phyloP scores from a whole-genome alignment of 2,888 invertebrate genomes.

The Trilocha varians region DNA sequence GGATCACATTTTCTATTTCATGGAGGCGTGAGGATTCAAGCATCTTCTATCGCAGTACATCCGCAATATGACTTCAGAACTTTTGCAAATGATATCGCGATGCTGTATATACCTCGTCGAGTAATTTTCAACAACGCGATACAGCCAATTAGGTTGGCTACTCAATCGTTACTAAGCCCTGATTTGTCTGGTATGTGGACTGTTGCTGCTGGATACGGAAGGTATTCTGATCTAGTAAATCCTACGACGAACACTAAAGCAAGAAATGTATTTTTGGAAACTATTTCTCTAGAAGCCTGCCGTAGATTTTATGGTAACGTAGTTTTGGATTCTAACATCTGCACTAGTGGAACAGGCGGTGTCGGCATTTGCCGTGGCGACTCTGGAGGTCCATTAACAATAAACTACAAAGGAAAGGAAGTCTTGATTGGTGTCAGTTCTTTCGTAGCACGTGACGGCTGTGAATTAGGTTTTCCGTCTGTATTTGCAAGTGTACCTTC shows the following conservation, averaged over 20 bases:
- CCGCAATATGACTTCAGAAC: constrained; percentile 33
- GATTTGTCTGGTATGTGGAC: constrained; percentile 32
- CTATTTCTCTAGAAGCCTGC: constrained; percentile 35
- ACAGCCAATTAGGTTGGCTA: constrained; percentile 35
- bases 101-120: constrained; percentile 33
- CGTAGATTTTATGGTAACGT: constrained; percentile 28
- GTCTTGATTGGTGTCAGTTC: constrained; percentile 51
- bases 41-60: constrained; percentile 31
- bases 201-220: constrained; percentile 45
- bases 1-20: constrained; percentile 44
- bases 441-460: constrained; percentile 46
- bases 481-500: constrained; percentile 43
- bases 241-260: constrained; percentile 42
- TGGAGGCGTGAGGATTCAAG: constrained; percentile 38
- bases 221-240: constrained; percentile 36
- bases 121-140: constrained; percentile 30
- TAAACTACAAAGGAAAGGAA: constrained; percentile 28
- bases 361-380: constrained; percentile 56
- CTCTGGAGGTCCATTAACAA: constrained; percentile 47
- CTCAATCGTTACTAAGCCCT: constrained; percentile 21
- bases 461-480: constrained; percentile 47
- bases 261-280: constrained; percentile 37
- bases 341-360: constrained; percentile 44
- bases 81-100: constrained; percentile 50
- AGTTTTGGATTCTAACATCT: constrained; percentile 43